phyloP scores from a whole-genome alignment of 2,888 invertebrate species.

The Xiphydria camelus region DNA sequence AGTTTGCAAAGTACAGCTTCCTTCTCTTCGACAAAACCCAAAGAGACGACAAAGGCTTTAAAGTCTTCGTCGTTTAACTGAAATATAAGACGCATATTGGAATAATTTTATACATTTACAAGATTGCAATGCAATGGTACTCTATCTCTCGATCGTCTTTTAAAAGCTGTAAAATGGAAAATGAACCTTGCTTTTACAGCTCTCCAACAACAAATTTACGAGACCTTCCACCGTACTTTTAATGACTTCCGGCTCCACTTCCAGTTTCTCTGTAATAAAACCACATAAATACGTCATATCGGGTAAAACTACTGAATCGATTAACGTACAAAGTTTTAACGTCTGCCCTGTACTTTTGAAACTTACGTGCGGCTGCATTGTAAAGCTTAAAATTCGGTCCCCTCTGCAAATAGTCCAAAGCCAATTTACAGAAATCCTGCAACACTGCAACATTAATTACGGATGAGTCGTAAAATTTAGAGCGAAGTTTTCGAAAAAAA shows the following conservation, averaged over 20 bases:
- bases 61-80: slow-evolving; percentile 60
- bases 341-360: neutral
- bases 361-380: slow-evolving; percentile 65
- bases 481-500: no score
- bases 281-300: neutral
- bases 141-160: no score
- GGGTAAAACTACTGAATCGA: neutral
- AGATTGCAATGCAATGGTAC: no score
- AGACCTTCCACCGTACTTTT: slow-evolving; percentile 73
- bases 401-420: slow-evolving; percentile 69
- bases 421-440: slow-evolving; percentile 72
- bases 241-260: slow-evolving; percentile 61
- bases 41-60: slow-evolving; percentile 56
- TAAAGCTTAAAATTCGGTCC: slow-evolving; percentile 69
- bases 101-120: no score
- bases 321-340: neutral
- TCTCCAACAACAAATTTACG: slow-evolving; percentile 73
- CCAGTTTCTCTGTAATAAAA: slow-evolving; percentile 63
- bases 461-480: no score
- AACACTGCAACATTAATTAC: slow-evolving; percentile 66
- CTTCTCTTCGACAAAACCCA: slow-evolving; percentile 67
- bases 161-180: no score
- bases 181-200: slow-evolving; percentile 70
- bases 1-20: slow-evolving; percentile 65
- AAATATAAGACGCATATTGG: slow-evolving; percentile 25